Base-by-base conservation (phyloP, 2,797 vertebrate species). In the Gephyroberyx darwinii region DNA sequence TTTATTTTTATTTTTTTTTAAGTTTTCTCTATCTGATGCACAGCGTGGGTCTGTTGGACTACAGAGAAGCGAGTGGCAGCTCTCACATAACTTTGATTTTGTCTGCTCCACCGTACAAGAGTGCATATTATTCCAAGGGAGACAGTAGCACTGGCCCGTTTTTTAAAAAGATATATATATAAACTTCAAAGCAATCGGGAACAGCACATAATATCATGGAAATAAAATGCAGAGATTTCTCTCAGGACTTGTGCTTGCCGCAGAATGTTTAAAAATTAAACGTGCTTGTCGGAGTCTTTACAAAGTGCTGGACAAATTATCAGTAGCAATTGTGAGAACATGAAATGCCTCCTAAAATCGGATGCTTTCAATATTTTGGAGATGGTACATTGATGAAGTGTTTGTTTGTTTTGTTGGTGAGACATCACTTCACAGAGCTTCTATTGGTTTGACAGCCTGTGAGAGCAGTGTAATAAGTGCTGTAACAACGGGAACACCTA, bases 181-280 rank as follows among this genome's bases (percentile, higher is more conserved):
- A 85, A 77, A 87, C 82, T 87, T 91, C 86, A 92, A 90, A 90
- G 84, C 71, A 22, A 60, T 5, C 57, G 48, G 60, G 50, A 80
- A 82, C 65, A 67, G 86, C 68, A 78, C 64, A 78, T 81, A 87
- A 82, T 80, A 81, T 83, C 72, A 84, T 81, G 85, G 79, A 86
- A 88, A 86, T 86, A 80, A 89, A 92, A 86, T 83, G 60, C 78
- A 86, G 84, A 78, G 77, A 73, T 71, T 66, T 65, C 67, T 85
- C 83, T 81, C 63, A 73, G 83, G 83, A 79, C 69, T 51, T 1
- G 17, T n/a, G 13, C 62, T 70, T 76, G 84, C 73, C 30, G 63
- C 88, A 84, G 80, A 84, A 78, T 85, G 70, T 84, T 89, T 82
- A 84, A 86, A 91, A 78, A 90, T 84, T 86, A 86, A 88, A 86